Conservation (phyloP, 2,888 invertebrate genomes). For the Lumbricus terrestris region DNA sequence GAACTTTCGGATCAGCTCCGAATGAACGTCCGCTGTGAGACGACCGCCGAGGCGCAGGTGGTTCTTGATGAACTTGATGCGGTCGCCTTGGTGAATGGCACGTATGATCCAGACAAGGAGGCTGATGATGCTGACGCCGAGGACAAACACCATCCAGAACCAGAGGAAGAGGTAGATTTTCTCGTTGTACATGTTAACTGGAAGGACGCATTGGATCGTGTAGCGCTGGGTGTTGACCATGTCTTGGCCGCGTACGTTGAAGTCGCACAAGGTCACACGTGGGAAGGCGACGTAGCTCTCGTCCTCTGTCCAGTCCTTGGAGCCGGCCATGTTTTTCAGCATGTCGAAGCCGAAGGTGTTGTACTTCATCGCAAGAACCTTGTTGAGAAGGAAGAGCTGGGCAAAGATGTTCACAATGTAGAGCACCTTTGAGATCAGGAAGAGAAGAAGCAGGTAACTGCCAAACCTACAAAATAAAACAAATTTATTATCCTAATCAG, state of each 20-base stretch:
- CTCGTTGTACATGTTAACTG: slow-evolving; percentile 46
- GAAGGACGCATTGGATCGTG: slow-evolving; percentile 39
- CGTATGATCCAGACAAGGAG: slow-evolving; percentile 32
- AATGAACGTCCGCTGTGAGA: slow-evolving; percentile 17
- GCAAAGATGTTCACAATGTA: slow-evolving; percentile 48
- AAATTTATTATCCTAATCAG: neutral
- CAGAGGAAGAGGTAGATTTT: slow-evolving; percentile 59
- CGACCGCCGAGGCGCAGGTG: slow-evolving; percentile 27
- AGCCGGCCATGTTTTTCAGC: slow-evolving; percentile 34
- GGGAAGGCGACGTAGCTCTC: slow-evolving; percentile 55
- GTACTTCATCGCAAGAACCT: slow-evolving; percentile 53
- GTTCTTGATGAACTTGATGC: slow-evolving; percentile 49
- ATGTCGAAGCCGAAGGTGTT: slow-evolving; percentile 53
- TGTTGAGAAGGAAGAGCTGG: slow-evolving; percentile 53
- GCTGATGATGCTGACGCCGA: slow-evolving; percentile 31
- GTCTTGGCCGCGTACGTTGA: slow-evolving; percentile 49
- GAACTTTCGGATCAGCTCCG: slow-evolving; percentile 25
- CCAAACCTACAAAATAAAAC: slow-evolving; percentile 22
- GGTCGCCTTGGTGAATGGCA: slow-evolving; percentile 29
- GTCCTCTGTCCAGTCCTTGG: slow-evolving; percentile 28
- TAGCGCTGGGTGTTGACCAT: slow-evolving; percentile 51
- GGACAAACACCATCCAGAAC: slow-evolving; percentile 57
- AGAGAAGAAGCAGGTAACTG: slow-evolving; percentile 51
- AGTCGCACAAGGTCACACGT: slow-evolving; percentile 57
- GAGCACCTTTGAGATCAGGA: slow-evolving; percentile 49